A percentile compares a stretch with the other conserved stretches of the same genome.
phyloP scores from a whole-genome alignment of 2,888 invertebrate species.

The Cosmopolites sordidus region DNA sequence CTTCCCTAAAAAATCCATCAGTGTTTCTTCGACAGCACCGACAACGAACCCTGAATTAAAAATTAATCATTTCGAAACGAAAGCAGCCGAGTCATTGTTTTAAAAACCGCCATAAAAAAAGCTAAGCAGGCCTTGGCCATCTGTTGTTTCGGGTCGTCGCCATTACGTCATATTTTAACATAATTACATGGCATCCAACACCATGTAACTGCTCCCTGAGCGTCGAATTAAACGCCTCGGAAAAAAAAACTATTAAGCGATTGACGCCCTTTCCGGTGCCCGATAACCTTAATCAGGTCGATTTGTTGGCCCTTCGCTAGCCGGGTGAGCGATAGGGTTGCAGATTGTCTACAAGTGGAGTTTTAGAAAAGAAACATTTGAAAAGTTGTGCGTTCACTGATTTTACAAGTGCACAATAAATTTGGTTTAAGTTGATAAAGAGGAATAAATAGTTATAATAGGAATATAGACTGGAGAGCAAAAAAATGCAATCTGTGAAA shows the following conservation, averaged over 20 bases:
- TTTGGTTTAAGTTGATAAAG: too few relatives aligned
- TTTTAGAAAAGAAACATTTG: too few relatives aligned
- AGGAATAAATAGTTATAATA: too few relatives aligned
- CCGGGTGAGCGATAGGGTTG: neutral
- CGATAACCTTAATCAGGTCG: neutral
- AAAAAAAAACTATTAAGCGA: constrained; percentile 22
- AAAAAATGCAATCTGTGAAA: too few relatives aligned
- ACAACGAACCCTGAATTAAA: constrained; percentile 9
- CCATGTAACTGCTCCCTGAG: constrained; percentile 27
- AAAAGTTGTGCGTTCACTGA: too few relatives aligned
- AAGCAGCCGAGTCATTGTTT: constrained; percentile 21
- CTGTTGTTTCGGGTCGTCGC: constrained; percentile 11
- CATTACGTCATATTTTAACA: constrained; percentile 25
- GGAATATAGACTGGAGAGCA: too few relatives aligned
- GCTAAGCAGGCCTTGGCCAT: constrained; percentile 15
- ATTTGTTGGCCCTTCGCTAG: neutral
- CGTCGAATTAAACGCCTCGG: constrained; percentile 22
- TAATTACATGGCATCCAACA: constrained; percentile 24
- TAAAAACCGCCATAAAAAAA: constrained; percentile 18
- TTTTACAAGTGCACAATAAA: too few relatives aligned
- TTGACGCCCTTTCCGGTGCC: constrained; percentile 24
- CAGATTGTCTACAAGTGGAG: too few relatives aligned
- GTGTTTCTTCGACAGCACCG: too few relatives aligned
- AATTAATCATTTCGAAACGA: constrained; percentile 14
- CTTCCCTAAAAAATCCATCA: neutral